phyloP scores from a whole-genome alignment of 2,888 invertebrate genomes.

The Bursaphelenchus okinawaensis region DNA sequence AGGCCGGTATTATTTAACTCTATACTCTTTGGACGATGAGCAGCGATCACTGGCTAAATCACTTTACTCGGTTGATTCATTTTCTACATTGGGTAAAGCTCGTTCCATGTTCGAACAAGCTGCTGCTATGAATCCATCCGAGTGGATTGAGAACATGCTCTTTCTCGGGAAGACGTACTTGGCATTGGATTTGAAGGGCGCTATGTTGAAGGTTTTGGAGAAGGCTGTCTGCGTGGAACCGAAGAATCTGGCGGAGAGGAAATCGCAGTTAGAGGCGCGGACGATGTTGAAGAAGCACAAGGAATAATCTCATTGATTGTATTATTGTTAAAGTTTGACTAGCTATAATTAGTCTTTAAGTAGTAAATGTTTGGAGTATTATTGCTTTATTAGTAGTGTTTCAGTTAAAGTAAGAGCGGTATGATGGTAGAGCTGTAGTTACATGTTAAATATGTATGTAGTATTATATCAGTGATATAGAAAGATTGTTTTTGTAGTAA shows the following conservation, averaged over 20 bases:
- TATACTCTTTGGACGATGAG: conserved; percentile 40
- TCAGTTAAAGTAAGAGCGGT: too few relatives aligned
- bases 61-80: neutral
- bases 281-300: conserved; percentile 29
- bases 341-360: too few relatives aligned
- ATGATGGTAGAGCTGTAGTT: too few relatives aligned
- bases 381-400: too few relatives aligned
- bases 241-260: conserved; percentile 33
- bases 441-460: too few relatives aligned
- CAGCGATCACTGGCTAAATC: conserved; percentile 34
- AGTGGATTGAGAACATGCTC: conserved; percentile 60
- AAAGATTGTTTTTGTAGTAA: too few relatives aligned
- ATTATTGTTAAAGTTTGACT: too few relatives aligned
- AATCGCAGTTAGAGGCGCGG: conserved; percentile 31
- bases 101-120: neutral
- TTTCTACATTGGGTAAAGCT: conserved; percentile 3
- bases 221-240: conserved; percentile 27
- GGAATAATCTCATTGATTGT: conserved; percentile 20
- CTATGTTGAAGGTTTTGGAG: conserved; percentile 30
- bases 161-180: conserved; percentile 57
- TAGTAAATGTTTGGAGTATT: too few relatives aligned
- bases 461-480: too few relatives aligned
- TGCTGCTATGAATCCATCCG: conserved; percentile 57
- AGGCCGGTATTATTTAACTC: conserved; percentile 38
- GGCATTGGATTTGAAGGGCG: conserved; percentile 33